Evolutionary conservation across 2,888 invertebrate genomes (phyloP), one percentile per base, ranked within the genome.

Genomic region (Toxonevra muliebris): DNA sequence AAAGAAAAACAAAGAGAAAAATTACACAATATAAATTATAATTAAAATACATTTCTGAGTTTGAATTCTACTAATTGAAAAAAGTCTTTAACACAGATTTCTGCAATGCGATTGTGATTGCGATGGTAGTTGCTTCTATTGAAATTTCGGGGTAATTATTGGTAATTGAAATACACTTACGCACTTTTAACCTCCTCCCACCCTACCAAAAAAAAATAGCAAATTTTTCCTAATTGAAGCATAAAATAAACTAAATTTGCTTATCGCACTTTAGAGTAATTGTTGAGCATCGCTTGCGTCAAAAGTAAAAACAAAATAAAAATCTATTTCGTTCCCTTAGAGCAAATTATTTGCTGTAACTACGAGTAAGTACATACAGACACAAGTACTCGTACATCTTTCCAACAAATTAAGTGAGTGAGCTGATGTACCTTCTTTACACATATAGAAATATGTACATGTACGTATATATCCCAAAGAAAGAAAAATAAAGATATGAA

Each of bases 11-110:
- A 30, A 2, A 30, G 30, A 30, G 7, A 8, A 1, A 1, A 59
- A 59, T 59, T 42, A 43, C 58, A 59, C 13, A 59, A 42, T 41
- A 43, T 42, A 59, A 59, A 59, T 59, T 41, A 59, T 42, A 59
- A 59, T 41, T 59, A 59, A 59, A 42, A 41, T 59, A 43, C 17
- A 30, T 30, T 30, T 30, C 30, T 30, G 30, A 30, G 30, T 7
- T 4, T 30, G 30, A 42, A 17, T 43, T 41, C 42, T n/a, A 15
- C 43, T 59, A 59, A 59, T 59, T 59, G 58, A 20, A 59, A 43
- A 43, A 41, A 59, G 58, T 12, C 58, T 59, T 59, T 43, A 42
- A 45, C 48, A 48, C 48, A 15, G 13, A 48, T 48, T 15, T 48
- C n/a, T 48, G 48, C 48, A 8, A 5, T 48, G 48, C 15, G 15